A percentile compares a stretch with the other conserved stretches of the same genome.
Evolutionary conservation across 2,113 vertebrate genomes (phyloP).

Genomic region (Cheirogaleus medius): DNA sequence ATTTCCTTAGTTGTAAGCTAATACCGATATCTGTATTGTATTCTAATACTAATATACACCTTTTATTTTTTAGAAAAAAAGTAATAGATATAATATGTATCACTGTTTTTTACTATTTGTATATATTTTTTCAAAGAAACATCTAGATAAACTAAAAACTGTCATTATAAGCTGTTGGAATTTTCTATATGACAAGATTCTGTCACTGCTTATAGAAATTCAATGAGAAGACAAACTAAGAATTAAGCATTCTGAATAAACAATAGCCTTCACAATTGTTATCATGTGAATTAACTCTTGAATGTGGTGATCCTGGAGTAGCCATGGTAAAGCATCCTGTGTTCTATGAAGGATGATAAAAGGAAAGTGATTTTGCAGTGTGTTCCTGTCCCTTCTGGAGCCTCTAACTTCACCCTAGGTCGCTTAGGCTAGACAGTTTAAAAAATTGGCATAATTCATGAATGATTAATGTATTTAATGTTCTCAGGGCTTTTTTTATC

Average conservation of each 20-base stretch:
- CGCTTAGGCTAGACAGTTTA: background rate
- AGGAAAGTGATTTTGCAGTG: fast-evolving
- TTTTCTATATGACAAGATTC: background rate
- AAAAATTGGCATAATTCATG: background rate
- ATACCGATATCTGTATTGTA: background rate
- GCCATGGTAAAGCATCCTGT: background rate
- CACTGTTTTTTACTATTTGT: background rate
- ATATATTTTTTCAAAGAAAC: background rate
- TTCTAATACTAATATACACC: background rate
- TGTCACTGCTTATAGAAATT: background rate
- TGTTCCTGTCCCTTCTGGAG: too few relatives aligned
- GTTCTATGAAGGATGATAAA: fast-evolving
- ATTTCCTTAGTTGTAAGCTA: background rate
- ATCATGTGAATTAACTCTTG: fast-evolving
- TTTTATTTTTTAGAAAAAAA: background rate
- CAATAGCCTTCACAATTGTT: background rate
- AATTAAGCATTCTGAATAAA: background rate
- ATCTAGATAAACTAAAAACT: background rate
- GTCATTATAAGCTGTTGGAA: background rate
- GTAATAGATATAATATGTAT: background rate
- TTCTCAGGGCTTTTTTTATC: background rate
- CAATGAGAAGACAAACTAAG: background rate
- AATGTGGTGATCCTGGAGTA: background rate
- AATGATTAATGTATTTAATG: background rate
- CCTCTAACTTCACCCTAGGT: fast-evolving